These are phyloP conservation scores for Micronycteris hirsuta DNA, from an alignment of 2,113 vertebrate species.

Conservation along the genomic window DNA sequence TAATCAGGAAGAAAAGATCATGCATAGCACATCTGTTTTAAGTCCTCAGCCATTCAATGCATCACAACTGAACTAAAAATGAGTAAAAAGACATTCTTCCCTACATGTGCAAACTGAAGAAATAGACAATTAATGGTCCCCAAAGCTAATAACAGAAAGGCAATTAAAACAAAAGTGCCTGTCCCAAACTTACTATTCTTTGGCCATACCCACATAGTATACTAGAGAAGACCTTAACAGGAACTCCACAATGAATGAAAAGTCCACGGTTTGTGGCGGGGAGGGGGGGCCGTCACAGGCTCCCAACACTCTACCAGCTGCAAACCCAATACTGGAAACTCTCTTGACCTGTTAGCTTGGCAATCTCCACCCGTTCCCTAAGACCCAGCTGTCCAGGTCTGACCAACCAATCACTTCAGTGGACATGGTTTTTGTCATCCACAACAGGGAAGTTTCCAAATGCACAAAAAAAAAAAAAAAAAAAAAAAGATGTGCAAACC, in stretches of 20 bases:
- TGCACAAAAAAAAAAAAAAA: not conserved
- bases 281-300: not conserved
- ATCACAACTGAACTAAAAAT: not conserved
- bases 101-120: not conserved
- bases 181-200: not conserved
- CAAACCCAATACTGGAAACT: not conserved
- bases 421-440: not conserved
- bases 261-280: not conserved
- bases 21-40: not conserved
- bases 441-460: not conserved
- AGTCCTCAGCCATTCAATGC: not conserved
- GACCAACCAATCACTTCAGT: not conserved
- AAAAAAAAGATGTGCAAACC: not conserved
- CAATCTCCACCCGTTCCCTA: not conserved
- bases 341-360: not conserved
- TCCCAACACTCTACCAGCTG: not conserved
- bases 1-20: not conserved
- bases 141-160: not conserved
- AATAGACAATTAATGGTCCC: not conserved
- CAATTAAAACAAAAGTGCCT: not conserved
- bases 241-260: not conserved
- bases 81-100: not conserved
- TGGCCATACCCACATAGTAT: not conserved
- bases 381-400: not conserved
- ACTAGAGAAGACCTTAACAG: not conserved